Evolutionary conservation across 2,888 invertebrate genomes (phyloP).

Genomic region (Rhagonycha lutea): DNA sequence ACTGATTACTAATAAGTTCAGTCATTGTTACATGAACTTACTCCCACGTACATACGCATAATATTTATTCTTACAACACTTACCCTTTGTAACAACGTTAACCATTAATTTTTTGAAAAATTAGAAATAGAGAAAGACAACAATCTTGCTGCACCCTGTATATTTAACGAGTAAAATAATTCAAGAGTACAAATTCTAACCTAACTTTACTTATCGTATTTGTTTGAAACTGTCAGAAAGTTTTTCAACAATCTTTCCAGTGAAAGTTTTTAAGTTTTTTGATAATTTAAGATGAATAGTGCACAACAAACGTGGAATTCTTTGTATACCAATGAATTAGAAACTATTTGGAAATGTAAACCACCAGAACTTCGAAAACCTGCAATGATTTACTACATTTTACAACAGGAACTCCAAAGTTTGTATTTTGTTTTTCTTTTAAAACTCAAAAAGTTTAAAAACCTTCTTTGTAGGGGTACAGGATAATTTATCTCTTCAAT

Average conservation of each 20-base stretch:
- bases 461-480: neutral
- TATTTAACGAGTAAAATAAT: neutral
- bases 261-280: neutral
- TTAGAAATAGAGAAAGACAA: too few relatives aligned
- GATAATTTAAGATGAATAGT: neutral
- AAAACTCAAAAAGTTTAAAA: neutral
- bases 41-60: too few relatives aligned
- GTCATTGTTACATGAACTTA: too few relatives aligned
- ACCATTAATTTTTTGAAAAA: too few relatives aligned
- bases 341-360: constrained; percentile 9
- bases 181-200: neutral
- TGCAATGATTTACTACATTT: constrained; percentile 5
- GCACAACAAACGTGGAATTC: constrained; percentile 15
- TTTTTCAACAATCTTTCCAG: neutral
- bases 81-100: too few relatives aligned
- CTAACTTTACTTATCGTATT: neutral
- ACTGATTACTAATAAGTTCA: too few relatives aligned
- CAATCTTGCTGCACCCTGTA: too few relatives aligned
- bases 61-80: too few relatives aligned
- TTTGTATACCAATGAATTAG: constrained; percentile 6
- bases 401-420: constrained; percentile 15
- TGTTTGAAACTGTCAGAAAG: neutral
- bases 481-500: neutral
- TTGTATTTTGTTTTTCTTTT: neutral
- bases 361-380: constrained; percentile 4